These are phyloP conservation scores for Clitarchus hookeri DNA, from an alignment of 2,888 invertebrate genomes.

Conservation along the genomic window DNA sequence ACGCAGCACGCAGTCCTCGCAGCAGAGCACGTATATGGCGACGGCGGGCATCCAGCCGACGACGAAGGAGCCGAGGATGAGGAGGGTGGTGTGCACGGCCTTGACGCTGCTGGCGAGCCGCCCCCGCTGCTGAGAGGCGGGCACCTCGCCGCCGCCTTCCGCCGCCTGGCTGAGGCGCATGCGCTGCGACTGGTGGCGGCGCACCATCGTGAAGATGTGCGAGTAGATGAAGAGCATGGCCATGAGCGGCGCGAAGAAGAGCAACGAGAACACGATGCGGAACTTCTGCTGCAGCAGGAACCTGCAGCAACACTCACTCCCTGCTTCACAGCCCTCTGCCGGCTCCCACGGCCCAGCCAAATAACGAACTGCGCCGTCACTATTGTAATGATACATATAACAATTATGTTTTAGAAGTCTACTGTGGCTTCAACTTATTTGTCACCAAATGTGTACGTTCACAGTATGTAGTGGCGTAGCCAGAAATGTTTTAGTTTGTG, in stretches of 20 bases:
- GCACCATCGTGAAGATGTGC: slow-evolving; percentile 63
- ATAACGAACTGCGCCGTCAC: too few species aligned
- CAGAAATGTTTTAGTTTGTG: too few species aligned
- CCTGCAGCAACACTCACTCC: slow-evolving; percentile 45
- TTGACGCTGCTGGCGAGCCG: slow-evolving; percentile 49
- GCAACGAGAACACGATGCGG: slow-evolving; percentile 57
- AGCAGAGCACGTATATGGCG: slow-evolving; percentile 61
- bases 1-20: slow-evolving; percentile 55
- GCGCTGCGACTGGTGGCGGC: slow-evolving; percentile 59
- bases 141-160: neutral
- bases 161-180: slow-evolving; percentile 52
- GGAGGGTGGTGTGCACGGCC: slow-evolving; percentile 65
- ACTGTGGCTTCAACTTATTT: too few species aligned
- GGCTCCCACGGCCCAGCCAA: neutral
- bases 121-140: slow-evolving; percentile 18
- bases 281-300: slow-evolving; percentile 56
- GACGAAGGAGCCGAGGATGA: slow-evolving; percentile 63
- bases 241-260: slow-evolving; percentile 63
- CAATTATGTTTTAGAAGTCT: too few species aligned
- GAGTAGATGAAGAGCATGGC: slow-evolving; percentile 64
- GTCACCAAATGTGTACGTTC: too few species aligned
- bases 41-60: slow-evolving; percentile 68
- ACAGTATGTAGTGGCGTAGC: too few species aligned
- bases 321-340: neutral
- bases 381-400: too few species aligned